These are phyloP conservation scores for Pipistrellus kuhlii DNA, from an alignment of 2,797 vertebrate species.

Conservation along the genomic window DNA sequence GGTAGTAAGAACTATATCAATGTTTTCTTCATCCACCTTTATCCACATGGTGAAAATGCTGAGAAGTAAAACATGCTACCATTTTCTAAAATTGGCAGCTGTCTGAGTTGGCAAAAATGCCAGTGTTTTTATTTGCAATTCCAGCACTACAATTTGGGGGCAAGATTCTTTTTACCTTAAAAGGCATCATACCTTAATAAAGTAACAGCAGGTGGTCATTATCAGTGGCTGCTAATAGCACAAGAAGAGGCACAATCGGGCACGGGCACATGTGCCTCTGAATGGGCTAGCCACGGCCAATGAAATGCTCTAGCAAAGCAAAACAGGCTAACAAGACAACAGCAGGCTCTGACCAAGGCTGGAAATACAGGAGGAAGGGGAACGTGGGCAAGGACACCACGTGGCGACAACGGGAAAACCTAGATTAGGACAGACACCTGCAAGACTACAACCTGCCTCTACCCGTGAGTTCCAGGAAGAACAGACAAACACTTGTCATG, in stretches of 20 bases:
- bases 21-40: background rate
- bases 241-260: background rate
- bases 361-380: background rate
- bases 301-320: background rate
- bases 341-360: background rate
- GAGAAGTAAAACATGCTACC: background rate
- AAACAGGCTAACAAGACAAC: background rate
- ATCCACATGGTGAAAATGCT: background rate
- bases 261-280: background rate
- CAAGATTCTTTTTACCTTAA: background rate
- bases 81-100: background rate
- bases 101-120: background rate
- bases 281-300: background rate
- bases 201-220: background rate
- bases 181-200: background rate
- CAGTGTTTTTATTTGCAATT: background rate
- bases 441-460: background rate
- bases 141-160: background rate
- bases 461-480: background rate
- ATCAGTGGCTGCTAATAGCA: background rate
- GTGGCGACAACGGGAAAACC: background rate
- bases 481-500: background rate
- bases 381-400: fast-evolving
- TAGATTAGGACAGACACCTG: background rate
- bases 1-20: background rate